Percentiles rank a stretch among this genome's conserved stretches.
Conservation (phyloP, 30 jellyfish, hydroid and myxozoan genomes). For the Chrysaora quinquecirrha region DNA sequence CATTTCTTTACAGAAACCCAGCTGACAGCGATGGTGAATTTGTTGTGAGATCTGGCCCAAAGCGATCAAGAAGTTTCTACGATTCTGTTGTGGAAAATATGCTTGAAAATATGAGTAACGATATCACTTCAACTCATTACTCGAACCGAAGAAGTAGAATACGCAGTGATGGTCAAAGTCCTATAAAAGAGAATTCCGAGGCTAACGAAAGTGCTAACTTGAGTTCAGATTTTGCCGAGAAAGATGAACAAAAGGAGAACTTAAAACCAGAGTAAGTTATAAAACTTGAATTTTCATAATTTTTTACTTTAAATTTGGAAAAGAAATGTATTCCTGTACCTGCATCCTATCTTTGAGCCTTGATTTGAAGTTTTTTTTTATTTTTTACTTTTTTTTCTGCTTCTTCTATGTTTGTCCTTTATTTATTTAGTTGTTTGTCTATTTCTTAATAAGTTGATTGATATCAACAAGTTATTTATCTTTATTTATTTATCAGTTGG, state of each 20-base stretch:
- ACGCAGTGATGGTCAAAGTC: constrained; percentile 21
- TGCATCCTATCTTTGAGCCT: too few species aligned
- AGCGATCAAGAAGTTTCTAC: constrained; percentile 62
- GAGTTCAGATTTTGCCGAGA: not conserved
- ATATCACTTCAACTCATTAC: constrained; percentile 61
- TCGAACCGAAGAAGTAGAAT: constrained; percentile 37
- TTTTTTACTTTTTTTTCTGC: too few species aligned
- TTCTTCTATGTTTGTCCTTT: too few species aligned
- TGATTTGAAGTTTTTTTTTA: too few species aligned
- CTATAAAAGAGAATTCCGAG: not conserved
- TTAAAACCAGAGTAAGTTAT: too few species aligned
- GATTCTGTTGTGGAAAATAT: constrained; percentile 66
- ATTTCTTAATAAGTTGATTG: too few species aligned
- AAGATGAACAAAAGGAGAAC: not conserved
- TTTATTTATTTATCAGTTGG: too few species aligned
- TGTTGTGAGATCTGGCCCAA: constrained; percentile 31
- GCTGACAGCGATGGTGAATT: not conserved
- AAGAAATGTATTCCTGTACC: too few species aligned
- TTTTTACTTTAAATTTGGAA: too few species aligned
- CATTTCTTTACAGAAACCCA: constrained; percentile 41
- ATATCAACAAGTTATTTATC: too few species aligned
- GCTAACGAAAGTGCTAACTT: not conserved
- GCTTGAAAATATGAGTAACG: constrained; percentile 64
- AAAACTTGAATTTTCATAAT: too few species aligned
- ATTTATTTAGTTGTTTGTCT: too few species aligned